Evolutionary conservation across 2,888 invertebrate species (phyloP).

Genomic region (Rhimphoctona megacephalus): DNA sequence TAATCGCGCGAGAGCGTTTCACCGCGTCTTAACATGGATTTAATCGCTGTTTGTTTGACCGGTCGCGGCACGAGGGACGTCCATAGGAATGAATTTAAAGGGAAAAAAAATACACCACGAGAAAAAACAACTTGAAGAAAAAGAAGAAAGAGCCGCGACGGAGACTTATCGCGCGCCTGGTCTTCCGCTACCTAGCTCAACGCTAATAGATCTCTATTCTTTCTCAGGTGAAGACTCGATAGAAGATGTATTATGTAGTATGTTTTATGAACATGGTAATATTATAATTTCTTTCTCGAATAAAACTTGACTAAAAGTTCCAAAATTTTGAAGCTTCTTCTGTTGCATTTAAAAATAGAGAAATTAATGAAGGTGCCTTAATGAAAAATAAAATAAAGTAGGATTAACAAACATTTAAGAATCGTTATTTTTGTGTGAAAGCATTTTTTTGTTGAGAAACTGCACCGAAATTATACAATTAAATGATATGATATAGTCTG

Average conservation of each 20-base stretch:
- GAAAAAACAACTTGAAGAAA: conserved; percentile 8
- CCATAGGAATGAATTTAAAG: conserved; percentile 54
- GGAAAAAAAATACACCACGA: not conserved
- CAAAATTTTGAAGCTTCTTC: not conserved
- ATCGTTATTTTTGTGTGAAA: not conserved
- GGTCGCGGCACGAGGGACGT: conserved; percentile 61
- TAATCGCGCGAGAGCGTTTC: conserved; percentile 48
- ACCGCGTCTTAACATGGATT: conserved; percentile 73
- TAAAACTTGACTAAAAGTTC: not conserved
- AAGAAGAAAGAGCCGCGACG: conserved; percentile 7
- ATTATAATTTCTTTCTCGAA: not conserved
- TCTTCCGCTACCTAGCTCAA: conserved; percentile 44
- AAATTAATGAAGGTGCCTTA: no score
- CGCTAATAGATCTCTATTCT: conserved; percentile 44
- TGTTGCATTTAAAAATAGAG: not conserved
- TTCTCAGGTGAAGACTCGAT: conserved; percentile 34
- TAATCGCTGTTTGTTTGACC: conserved; percentile 71
- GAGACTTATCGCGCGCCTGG: conserved; percentile 42
- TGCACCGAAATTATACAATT: not conserved
- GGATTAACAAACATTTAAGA: no score
- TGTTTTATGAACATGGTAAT: not conserved
- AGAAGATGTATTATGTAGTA: not conserved
- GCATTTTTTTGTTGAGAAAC: no score
- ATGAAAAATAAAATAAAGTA: no score
- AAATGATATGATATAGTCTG: not conserved